These are phyloP conservation scores for Tenthredo distinguenda DNA, from an alignment of 2,888 invertebrate species.

Conservation along the genomic window DNA sequence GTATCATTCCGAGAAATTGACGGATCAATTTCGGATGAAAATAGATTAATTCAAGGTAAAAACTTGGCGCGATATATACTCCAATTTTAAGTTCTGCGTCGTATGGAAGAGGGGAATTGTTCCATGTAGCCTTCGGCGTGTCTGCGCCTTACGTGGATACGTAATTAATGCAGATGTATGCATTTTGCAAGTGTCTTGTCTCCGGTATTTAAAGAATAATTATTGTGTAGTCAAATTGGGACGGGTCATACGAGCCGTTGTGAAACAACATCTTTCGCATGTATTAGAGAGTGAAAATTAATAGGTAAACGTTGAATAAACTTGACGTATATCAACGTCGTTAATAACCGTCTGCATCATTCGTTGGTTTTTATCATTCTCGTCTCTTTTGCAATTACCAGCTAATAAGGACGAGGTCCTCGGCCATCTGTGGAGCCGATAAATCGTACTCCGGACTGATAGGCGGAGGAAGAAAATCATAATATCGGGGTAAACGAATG, in stretches of 20 bases:
- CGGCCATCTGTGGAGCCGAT: not conserved
- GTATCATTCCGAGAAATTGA: not conserved
- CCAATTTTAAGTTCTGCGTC: not conserved
- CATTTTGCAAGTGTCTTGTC: not conserved
- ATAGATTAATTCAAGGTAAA: not conserved
- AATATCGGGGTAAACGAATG: not conserved
- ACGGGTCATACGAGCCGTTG: not conserved
- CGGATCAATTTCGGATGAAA: not conserved
- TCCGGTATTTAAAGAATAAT: not conserved
- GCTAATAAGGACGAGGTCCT: not conserved
- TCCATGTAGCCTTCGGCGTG: not conserved
- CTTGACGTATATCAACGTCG: not conserved
- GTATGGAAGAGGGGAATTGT: not conserved
- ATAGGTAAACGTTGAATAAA: not conserved
- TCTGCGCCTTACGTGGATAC: not conserved
- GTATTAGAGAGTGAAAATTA: not conserved
- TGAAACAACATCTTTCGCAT: not conserved
- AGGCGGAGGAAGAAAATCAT: not conserved
- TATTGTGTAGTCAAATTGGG: not conserved
- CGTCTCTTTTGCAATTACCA: not conserved
- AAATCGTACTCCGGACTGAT: not conserved
- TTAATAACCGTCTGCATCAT: not conserved
- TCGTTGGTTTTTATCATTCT: not conserved
- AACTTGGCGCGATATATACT: not conserved
- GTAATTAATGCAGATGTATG: conserved; percentile 22